Evolutionary conservation across 37 sponge, comb jelly and placozoan genomes (phyloP), one percentile per base, ranked within the genome.

Genomic region (Ianthella basta): DNA sequence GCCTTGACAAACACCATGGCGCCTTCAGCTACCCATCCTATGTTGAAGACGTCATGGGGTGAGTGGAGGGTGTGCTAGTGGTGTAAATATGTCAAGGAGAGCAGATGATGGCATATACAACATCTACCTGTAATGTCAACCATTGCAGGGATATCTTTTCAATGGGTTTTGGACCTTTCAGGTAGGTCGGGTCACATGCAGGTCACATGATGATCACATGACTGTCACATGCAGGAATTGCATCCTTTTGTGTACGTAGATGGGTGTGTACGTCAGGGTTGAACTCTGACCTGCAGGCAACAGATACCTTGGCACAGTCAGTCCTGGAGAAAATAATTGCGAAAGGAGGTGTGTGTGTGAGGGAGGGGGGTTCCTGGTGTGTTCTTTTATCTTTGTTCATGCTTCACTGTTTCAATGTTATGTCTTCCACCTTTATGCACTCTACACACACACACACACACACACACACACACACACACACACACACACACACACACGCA

Each of bases 141-240:
- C 12, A 53, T 15, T 80, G 19, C 72, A 95, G 96, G 24, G 96
- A 95, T 54, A 92, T 98, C 0, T 98, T 98, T 81, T 98, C 99
- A 25, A 85, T 95, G 25, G 99, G 99, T 20, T 98, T 98, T 87
- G 99, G 99, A 14, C 99, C 99, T 53, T 98, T 98, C 88, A 86
- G 96, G 92, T 91, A 61, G 24, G 27, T 3, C 50, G 8, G 50
- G 50, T 44, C 50, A 44, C 50, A 44, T 44, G 50, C 3, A 8
- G 3, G 50, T 44, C 50, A 44, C 50, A 44, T 44, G 50, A 44
- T 44, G 50, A 8, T 44, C 50, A 44, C 50, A 44, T 44, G 50
- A 44, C 8, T 8, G 8, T 44, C 50, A 44, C 50, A 44, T 44
- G 50, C 50, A 44, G 3, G 8, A 10, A 8, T 44, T 44, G 50